Percentiles rank a stretch among this genome's conserved stretches.
Conservation (phyloP, 2,888 invertebrate genomes). For the Hirtodrosophila histrioides region DNA sequence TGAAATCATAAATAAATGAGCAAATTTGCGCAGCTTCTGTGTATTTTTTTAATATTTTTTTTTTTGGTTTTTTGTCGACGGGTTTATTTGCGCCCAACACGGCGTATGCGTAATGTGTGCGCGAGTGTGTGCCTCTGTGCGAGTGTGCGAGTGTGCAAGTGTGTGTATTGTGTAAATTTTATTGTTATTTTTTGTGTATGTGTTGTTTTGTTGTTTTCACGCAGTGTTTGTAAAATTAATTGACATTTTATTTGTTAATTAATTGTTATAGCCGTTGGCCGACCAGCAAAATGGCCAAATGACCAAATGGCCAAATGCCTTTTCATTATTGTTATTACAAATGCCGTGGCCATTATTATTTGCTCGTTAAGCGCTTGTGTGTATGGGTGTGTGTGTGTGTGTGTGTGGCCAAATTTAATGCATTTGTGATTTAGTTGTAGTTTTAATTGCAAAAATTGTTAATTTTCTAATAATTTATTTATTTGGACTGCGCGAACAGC, state of each 20-base stretch:
- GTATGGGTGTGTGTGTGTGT: conserved; percentile 9
- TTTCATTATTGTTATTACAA: conserved; percentile 79
- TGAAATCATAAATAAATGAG: conserved; percentile 81
- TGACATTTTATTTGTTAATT: conserved; percentile 84
- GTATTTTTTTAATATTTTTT: conserved; percentile 24
- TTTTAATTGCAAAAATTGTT: conserved; percentile 77
- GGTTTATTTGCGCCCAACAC: conserved; percentile 44
- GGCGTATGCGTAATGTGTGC: conserved; percentile 50
- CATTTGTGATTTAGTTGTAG: conserved; percentile 80
- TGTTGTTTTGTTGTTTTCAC: conserved; percentile 56
- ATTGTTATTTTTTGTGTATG: conserved; percentile 70
- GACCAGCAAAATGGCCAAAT: conserved; percentile 31
- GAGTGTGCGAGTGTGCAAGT: conserved; percentile 28
- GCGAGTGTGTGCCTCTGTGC: conserved; percentile 8
- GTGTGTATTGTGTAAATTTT: conserved; percentile 66
- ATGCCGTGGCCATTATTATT: conserved; percentile 75
- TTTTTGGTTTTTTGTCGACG: conserved; percentile 29
- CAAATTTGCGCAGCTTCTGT: conserved; percentile 54
- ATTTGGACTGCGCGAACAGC: conserved; percentile 21
- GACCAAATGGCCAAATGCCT: conserved; percentile 69
- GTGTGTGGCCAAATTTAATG: conserved; percentile 66
- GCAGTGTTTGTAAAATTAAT: conserved; percentile 82
- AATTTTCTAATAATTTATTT: conserved; percentile 77
- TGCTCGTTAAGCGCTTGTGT: conserved; percentile 63
- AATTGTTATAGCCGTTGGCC: conserved; percentile 79